Evolutionary conservation across 2,888 invertebrate species (phyloP).

Genomic region (Platycheirus rosarum): DNA sequence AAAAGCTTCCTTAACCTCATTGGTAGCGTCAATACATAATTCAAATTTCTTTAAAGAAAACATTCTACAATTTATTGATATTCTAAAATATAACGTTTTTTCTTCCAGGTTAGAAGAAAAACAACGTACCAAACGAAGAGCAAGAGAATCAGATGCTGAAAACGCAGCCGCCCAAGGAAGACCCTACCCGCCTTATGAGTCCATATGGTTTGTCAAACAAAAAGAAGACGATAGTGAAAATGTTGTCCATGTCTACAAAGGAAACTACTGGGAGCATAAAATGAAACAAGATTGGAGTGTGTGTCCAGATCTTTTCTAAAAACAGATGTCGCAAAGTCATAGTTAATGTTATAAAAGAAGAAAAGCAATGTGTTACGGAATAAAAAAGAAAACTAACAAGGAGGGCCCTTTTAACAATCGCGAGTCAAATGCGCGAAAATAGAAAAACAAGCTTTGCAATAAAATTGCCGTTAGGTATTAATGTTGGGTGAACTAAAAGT

Average conservation of each 20-base stretch:
- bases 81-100: background rate
- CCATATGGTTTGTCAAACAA: slow-evolving; percentile 95
- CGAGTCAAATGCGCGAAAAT: slow-evolving; percentile 17
- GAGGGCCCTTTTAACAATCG: slow-evolving; percentile 4
- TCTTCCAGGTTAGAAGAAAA: slow-evolving; percentile 93
- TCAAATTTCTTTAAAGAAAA: too few relatives aligned
- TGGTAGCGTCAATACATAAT: too few relatives aligned
- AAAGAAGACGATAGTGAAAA: slow-evolving; percentile 87
- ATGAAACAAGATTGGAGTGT: slow-evolving; percentile 92
- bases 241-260: slow-evolving; percentile 91
- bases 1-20: too few relatives aligned
- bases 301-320: slow-evolving; percentile 92
- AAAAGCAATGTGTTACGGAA: slow-evolving; percentile 34
- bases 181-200: slow-evolving; percentile 89
- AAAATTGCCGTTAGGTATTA: slow-evolving; percentile 10
- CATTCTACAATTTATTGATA: too few relatives aligned
- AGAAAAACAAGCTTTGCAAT: slow-evolving; percentile 14
- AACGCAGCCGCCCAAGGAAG: slow-evolving; percentile 85
- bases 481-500: slow-evolving; percentile 23
- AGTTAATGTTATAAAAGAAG: slow-evolving; percentile 35
- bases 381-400: slow-evolving; percentile 16
- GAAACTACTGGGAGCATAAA: slow-evolving; percentile 97
- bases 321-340: slow-evolving; percentile 25
- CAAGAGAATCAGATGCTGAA: slow-evolving; percentile 91
- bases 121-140: slow-evolving; percentile 91